These are phyloP conservation scores for Nothobranchius furzeri DNA, from an alignment of 2,113 vertebrate genomes.

Conservation along the genomic window DNA sequence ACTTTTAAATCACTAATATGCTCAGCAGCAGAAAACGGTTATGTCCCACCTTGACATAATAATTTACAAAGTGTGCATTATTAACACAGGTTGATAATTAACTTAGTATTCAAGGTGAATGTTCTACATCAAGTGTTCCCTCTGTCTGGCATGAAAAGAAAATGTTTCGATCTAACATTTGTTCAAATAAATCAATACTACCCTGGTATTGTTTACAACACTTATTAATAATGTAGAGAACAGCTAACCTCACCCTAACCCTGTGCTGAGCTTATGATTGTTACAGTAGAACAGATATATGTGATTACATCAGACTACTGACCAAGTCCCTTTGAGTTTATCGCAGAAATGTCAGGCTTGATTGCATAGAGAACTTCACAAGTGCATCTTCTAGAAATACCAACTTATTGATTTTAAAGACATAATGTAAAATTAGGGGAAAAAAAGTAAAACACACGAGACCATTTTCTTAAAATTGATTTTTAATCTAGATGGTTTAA, in stretches of 20 bases:
- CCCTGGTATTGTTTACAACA: constrained; percentile 6
- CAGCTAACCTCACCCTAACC: no score
- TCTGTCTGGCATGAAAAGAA: background rate
- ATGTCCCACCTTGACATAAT: constrained; percentile 25
- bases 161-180: constrained; percentile 6
- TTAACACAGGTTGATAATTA: constrained; percentile 63
- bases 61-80: constrained; percentile 51
- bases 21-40: background rate
- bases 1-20: background rate
- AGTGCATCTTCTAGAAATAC: constrained; percentile 8
- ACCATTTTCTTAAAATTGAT: no score
- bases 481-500: no score
- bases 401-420: constrained; percentile 12
- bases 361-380: background rate
- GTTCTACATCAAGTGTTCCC: constrained; percentile 3
- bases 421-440: no score
- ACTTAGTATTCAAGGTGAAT: constrained; percentile 24
- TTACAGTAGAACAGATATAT: background rate
- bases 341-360: background rate
- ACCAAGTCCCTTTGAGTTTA: background rate
- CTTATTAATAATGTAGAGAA: background rate
- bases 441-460: no score
- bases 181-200: constrained; percentile 3
- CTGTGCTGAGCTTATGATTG: background rate
- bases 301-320: background rate